These are phyloP conservation scores for Euphydryas editha DNA, from an alignment of 2,888 invertebrate genomes.

Conservation along the genomic window DNA sequence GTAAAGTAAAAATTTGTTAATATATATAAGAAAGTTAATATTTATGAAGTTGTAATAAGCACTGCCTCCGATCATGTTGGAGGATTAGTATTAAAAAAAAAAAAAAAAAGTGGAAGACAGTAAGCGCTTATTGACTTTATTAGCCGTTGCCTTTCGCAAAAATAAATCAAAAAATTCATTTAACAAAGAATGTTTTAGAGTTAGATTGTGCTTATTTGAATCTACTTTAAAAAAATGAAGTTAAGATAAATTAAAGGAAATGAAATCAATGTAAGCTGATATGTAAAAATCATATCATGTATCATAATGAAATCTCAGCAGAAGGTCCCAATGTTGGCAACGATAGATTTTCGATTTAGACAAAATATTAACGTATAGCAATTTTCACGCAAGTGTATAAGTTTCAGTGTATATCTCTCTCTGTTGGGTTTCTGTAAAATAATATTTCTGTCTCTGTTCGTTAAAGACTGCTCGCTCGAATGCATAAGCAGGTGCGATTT, in stretches of 20 bases:
- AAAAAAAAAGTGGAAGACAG: too few species aligned
- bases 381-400: background rate
- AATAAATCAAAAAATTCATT: too few species aligned
- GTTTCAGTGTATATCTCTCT: background rate
- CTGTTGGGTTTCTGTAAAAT: background rate
- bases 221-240: too few species aligned
- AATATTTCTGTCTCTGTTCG: conserved; percentile 15
- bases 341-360: background rate
- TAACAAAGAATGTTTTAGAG: too few species aligned
- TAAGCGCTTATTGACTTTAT: too few species aligned
- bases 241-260: background rate
- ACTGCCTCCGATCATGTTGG: too few species aligned
- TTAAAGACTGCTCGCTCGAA: conserved; percentile 15
- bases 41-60: too few species aligned
- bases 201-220: too few species aligned
- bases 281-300: background rate
- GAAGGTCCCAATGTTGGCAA: background rate
- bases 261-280: background rate
- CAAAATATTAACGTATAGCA: conserved; percentile 11
- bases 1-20: too few species aligned
- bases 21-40: too few species aligned
- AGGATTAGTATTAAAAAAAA: too few species aligned
- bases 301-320: background rate
- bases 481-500: conserved; percentile 34
- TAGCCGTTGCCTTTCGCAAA: too few species aligned